A percentile compares a stretch with the other conserved stretches of the same genome.
These are phyloP conservation scores for Myiozetetes cayanensis DNA, from an alignment of 2,113 vertebrate genomes.

Conservation along the genomic window DNA sequence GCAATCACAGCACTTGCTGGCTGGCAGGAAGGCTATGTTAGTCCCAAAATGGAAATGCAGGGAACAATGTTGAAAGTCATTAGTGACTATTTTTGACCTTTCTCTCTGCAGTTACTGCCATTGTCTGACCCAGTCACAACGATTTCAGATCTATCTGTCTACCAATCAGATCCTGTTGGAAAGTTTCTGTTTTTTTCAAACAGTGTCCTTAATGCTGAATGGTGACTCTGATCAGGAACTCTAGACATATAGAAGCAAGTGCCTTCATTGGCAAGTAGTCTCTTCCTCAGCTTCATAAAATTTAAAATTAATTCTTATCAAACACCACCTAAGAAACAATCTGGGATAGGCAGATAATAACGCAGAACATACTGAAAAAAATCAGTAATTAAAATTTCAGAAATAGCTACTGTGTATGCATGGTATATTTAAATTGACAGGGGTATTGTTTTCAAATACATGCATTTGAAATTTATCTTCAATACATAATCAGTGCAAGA, in stretches of 20 bases:
- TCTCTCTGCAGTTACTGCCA: not conserved
- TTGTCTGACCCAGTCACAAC: not conserved
- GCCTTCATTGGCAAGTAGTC: not conserved
- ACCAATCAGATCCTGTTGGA: not conserved
- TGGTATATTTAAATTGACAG: not conserved
- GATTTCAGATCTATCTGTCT: not conserved
- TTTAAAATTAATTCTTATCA: not conserved
- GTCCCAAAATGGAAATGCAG: not conserved
- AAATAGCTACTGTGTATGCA: not conserved
- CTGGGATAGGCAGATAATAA: not conserved
- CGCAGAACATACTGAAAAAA: not conserved
- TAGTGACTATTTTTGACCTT: not conserved
- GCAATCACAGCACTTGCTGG: rapidly evolving
- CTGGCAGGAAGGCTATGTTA: rapidly evolving
- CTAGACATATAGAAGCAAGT: not conserved
- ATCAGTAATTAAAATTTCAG: not conserved
- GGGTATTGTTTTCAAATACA: not conserved
- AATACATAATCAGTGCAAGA: not conserved
- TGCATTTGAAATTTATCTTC: not conserved
- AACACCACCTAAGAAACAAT: not conserved
- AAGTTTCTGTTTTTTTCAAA: not conserved
- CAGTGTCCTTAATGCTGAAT: not conserved
- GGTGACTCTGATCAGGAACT: not conserved
- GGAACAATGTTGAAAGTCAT: rapidly evolving
- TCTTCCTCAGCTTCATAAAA: not conserved